phyloP scores from a whole-genome alignment of 2,888 invertebrate species.

The Choristoneura rosaceana region DNA sequence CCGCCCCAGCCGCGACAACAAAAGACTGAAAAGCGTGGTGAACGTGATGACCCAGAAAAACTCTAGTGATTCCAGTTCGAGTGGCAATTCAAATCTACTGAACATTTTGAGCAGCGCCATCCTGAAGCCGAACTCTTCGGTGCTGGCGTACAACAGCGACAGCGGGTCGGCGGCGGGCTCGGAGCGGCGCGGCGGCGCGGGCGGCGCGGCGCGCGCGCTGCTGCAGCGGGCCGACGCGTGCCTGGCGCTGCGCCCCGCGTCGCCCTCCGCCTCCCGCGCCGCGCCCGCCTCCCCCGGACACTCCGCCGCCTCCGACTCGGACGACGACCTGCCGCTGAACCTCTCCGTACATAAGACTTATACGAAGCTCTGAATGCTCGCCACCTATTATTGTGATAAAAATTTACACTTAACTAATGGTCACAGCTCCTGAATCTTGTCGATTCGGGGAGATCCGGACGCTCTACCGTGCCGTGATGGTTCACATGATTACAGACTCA shows the following conservation, averaged over 20 bases:
- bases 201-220: conserved; percentile 2
- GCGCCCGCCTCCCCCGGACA: conserved; percentile 14
- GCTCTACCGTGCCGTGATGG: background rate
- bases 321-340: conserved; percentile 73
- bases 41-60: conserved; percentile 63
- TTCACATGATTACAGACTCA: background rate
- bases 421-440: background rate
- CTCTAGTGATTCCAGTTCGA: conserved; percentile 54
- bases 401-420: conserved; percentile 8
- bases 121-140: conserved; percentile 41
- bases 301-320: conserved; percentile 61
- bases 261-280: conserved; percentile 38
- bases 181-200: background rate
- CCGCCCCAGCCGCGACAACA: conserved; percentile 58
- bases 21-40: conserved; percentile 77
- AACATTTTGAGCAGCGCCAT: conserved; percentile 41
- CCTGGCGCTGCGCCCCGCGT: conserved; percentile 22
- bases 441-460: background rate
- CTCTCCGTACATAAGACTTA: conserved; percentile 62
- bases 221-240: conserved; percentile 1
- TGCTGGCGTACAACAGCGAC: conserved; percentile 40
- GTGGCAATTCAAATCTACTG: conserved; percentile 48
- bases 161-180: conserved; percentile 32
- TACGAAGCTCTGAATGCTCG: conserved; percentile 45
- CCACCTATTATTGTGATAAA: conserved; percentile 35